Base-by-base conservation (phyloP, 2,797 vertebrate genomes). In the Apogon hyalosoma region DNA sequence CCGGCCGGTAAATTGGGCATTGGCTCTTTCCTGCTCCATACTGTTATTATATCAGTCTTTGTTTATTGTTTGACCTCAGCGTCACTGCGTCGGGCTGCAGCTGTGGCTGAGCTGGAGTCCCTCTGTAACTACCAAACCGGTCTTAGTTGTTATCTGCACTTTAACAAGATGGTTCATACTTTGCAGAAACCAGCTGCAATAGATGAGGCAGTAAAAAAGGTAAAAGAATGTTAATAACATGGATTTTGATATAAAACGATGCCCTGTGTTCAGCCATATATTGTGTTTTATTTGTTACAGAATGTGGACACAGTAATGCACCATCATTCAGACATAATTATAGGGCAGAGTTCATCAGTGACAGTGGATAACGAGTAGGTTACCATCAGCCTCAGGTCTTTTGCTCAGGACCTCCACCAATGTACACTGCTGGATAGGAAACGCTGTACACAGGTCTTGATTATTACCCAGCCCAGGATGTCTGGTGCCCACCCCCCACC, bases 331-430 rank as follows among this genome's bases (percentile, higher is more conserved):
- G 73, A 66, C 60, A 16, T 87, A 84, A 90, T 90, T 85, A 89
- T 80, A 90, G 83, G 82, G 77, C 75, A 70, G 41, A 33, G 43
- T 54, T 64, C 61, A 64, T 84, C 85, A 75, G 77, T 79, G 80
- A 84, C 73, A 41, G 73, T 80, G 80, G 67, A 62, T 83, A 84
- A 87, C 52, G 42, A 87, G 69, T 69, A 85, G 77, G 63, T 84
- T 77, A 71, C 65, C 33, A 11, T 64, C 52, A 58, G 45, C 76
- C 69, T 63, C 47, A 24, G 67, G 84, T 73, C 74, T 83, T 83
- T 46, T 66, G 68, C 69, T 57, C 63, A 31, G 62, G 77, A 87
- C 83, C 85, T 87, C 81, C 84, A 84, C 77, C 70, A 51, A 36
- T 50, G 75, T 41, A 66, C 71, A 31, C 70, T 21, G 73, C 73